Percentiles rank a stretch among this genome's conserved stretches.
phyloP scores from a whole-genome alignment of 2,888 invertebrate genomes.

The Nasonovia ribisnigri region DNA sequence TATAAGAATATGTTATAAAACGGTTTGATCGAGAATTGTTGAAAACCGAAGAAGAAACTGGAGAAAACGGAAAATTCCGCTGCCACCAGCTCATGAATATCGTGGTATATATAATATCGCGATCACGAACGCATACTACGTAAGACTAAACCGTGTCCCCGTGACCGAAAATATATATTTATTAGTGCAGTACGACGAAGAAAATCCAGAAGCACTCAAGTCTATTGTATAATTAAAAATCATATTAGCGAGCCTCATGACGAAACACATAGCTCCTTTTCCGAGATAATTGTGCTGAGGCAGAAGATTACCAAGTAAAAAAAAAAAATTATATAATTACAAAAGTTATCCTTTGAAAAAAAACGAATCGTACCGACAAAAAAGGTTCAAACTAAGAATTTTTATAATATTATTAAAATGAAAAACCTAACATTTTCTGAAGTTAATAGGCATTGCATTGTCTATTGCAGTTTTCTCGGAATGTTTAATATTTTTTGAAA shows the following conservation, averaged over 20 bases:
- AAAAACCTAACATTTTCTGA: too few species aligned
- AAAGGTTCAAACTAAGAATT: too few species aligned
- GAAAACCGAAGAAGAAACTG: background rate
- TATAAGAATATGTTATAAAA: too few species aligned
- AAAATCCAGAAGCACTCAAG: background rate
- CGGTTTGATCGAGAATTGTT: too few species aligned
- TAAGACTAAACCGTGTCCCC: background rate
- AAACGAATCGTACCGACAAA: too few species aligned
- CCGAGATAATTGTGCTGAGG: background rate
- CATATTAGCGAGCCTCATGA: background rate
- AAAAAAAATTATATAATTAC: background rate
- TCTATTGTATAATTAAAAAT: background rate
- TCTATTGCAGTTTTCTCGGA: too few species aligned
- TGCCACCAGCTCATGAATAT: background rate
- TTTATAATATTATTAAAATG: too few species aligned
- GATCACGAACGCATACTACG: background rate
- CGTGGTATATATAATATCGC: background rate
- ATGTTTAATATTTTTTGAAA: too few species aligned
- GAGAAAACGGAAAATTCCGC: background rate
- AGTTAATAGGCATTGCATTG: fast-evolving
- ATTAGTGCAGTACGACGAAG: background rate
- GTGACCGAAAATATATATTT: background rate
- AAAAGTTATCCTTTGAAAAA: background rate
- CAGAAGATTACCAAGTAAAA: background rate
- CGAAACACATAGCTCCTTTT: background rate